These are phyloP conservation scores for Theretra japonica DNA, from an alignment of 2,888 invertebrate genomes.

Conservation along the genomic window DNA sequence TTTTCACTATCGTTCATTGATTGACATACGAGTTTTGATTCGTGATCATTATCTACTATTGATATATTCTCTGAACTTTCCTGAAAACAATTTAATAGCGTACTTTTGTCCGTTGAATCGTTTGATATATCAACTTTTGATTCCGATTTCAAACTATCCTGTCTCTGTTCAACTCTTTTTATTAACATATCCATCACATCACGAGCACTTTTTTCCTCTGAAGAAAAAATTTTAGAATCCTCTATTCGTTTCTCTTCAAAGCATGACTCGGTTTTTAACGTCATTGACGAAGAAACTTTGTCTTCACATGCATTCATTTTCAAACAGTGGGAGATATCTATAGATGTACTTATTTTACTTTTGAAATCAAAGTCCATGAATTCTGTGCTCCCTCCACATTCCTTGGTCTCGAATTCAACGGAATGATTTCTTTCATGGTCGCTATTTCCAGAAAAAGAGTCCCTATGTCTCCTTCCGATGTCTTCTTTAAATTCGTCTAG, in stretches of 20 bases:
- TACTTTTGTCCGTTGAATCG: constrained; percentile 53
- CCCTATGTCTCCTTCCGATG: constrained; percentile 43
- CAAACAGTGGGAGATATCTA: background rate
- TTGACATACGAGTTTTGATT: constrained; percentile 21
- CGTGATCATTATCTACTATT: constrained; percentile 48
- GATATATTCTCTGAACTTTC: constrained; percentile 54
- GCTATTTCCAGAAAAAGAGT: constrained; percentile 42
- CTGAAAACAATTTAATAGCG: constrained; percentile 53
- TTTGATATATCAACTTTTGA: constrained; percentile 51
- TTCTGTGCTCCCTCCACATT: constrained; percentile 30
- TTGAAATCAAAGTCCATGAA: constrained; percentile 25
- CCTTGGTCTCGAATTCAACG: constrained; percentile 38
- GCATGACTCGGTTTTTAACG: background rate
- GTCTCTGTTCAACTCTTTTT: constrained; percentile 53
- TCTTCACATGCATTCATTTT: constrained; percentile 8
- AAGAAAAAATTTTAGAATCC: background rate
- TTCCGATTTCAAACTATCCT: constrained; percentile 54
- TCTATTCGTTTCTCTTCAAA: constrained; percentile 9
- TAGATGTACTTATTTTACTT: constrained; percentile 37
- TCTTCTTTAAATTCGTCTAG: constrained; percentile 58
- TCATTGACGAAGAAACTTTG: constrained; percentile 3
- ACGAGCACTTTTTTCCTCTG: constrained; percentile 54
- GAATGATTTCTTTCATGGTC: constrained; percentile 41
- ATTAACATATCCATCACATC: constrained; percentile 58
- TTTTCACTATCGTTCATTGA: constrained; percentile 47